Evolutionary conservation across 2,888 invertebrate genomes (phyloP).

Genomic region (Axea sp.): DNA sequence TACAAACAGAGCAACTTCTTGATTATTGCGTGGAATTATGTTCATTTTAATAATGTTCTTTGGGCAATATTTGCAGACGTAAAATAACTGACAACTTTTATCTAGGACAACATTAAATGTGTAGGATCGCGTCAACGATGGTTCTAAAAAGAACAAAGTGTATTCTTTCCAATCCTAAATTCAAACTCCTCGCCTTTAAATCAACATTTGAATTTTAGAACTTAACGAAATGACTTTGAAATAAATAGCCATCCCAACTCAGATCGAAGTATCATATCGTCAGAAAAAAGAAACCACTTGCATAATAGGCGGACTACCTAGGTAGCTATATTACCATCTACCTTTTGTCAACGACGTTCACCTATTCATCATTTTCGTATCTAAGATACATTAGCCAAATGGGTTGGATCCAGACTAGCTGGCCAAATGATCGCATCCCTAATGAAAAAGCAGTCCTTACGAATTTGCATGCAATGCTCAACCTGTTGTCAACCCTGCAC

Average conservation of each 20-base stretch:
- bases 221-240: too few relatives aligned
- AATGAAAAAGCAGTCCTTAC: constrained; percentile 22
- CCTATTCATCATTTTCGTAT: constrained; percentile 30
- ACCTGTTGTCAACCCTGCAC: constrained; percentile 54
- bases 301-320: constrained; percentile 37
- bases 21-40: too few relatives aligned
- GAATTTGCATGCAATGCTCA: constrained; percentile 24
- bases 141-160: too few relatives aligned
- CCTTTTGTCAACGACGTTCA: constrained; percentile 36
- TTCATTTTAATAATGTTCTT: too few relatives aligned
- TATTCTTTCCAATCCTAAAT: too few relatives aligned
- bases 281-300: constrained; percentile 18
- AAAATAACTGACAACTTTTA: too few relatives aligned
- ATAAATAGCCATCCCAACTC: neutral
- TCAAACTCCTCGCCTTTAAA: too few relatives aligned
- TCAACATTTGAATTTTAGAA: too few relatives aligned
- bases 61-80: too few relatives aligned
- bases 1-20: too few relatives aligned
- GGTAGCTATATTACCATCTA: constrained; percentile 9
- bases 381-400: constrained; percentile 57
- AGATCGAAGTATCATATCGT: constrained; percentile 13
- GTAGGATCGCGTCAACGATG: too few relatives aligned
- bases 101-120: too few relatives aligned
- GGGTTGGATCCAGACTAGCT: constrained; percentile 5
- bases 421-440: neutral